Evolutionary conservation across 2,113 vertebrate species (phyloP).

Genomic region (Zapus hudsonius): DNA sequence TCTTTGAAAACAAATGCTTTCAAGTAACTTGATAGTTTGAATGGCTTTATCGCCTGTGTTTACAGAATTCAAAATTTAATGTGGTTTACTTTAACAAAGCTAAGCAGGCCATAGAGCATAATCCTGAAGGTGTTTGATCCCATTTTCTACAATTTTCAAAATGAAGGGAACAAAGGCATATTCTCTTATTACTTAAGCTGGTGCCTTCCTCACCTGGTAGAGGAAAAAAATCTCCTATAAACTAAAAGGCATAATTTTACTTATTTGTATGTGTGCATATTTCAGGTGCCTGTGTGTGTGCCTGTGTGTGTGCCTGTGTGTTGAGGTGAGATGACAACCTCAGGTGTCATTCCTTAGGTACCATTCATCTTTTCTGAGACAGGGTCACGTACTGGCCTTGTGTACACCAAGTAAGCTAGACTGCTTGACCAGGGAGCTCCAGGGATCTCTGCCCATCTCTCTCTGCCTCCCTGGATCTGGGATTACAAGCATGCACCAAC

Average conservation of each 20-base stretch:
- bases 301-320: no score
- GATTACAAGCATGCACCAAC: no score
- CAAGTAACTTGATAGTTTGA: not conserved
- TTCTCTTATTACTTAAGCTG: not conserved
- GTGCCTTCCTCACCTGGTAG: not conserved
- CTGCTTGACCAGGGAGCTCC: no score
- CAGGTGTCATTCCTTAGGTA: no score
- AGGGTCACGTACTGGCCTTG: no score
- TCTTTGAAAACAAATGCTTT: slow-evolving; percentile 21
- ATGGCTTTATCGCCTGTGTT: not conserved
- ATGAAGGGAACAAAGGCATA: not conserved
- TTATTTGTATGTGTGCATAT: no score
- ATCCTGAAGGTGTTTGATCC: not conserved
- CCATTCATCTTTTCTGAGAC: no score
- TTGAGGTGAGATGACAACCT: no score
- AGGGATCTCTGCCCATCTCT: no score
- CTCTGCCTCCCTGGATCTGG: no score
- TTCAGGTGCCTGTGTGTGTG: no score
- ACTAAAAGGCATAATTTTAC: not conserved
- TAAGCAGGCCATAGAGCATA: not conserved
- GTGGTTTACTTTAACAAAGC: not conserved
- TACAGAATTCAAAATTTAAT: slow-evolving; percentile 33
- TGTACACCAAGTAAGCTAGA: no score
- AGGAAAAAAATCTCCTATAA: not conserved
- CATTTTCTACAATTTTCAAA: slow-evolving; percentile 35